phyloP scores from a whole-genome alignment of 2,888 invertebrate species.

The Megamerina dolium region DNA sequence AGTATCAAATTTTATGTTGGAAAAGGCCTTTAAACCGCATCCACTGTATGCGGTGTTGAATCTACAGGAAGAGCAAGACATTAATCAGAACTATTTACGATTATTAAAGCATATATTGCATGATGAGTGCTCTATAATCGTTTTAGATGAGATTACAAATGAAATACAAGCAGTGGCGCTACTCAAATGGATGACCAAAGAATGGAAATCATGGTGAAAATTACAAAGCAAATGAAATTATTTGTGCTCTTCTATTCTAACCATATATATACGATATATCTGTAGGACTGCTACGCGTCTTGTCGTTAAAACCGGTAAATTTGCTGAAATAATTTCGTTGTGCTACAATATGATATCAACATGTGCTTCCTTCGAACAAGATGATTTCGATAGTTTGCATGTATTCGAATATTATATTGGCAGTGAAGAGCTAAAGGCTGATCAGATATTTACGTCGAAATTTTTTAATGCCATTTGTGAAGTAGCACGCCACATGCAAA shows the following conservation, averaged over 20 bases:
- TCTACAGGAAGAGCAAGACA: conserved; percentile 8
- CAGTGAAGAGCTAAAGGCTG: neutral
- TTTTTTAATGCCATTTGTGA: conserved; percentile 22
- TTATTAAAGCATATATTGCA: conserved; percentile 20
- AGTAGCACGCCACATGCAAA: conserved; percentile 23
- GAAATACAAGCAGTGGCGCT: conserved; percentile 22
- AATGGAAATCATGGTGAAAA: conserved; percentile 22
- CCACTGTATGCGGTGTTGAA: conserved; percentile 12
- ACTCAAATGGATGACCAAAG: conserved; percentile 22
- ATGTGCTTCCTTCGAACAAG: too few relatives aligned
- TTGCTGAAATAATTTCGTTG: conserved; percentile 15
- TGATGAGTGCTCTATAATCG: conserved; percentile 22
- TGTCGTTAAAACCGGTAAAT: conserved; percentile 8
- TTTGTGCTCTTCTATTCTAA: neutral
- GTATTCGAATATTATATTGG: conserved; percentile 19
- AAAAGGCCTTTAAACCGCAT: conserved; percentile 14
- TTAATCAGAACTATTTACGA: conserved; percentile 12
- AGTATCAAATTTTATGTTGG: conserved; percentile 16
- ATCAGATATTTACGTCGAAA: conserved; percentile 11
- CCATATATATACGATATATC: neutral
- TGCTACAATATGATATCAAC: too few relatives aligned
- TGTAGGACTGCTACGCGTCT: conserved; percentile 13
- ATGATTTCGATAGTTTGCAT: conserved; percentile 20
- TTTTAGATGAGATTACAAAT: conserved; percentile 16
- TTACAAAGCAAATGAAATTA: neutral